Percentiles rank a stretch among this genome's conserved stretches.
Conservation (phyloP, 2,888 invertebrate genomes). For the Pelosia muscerda region DNA sequence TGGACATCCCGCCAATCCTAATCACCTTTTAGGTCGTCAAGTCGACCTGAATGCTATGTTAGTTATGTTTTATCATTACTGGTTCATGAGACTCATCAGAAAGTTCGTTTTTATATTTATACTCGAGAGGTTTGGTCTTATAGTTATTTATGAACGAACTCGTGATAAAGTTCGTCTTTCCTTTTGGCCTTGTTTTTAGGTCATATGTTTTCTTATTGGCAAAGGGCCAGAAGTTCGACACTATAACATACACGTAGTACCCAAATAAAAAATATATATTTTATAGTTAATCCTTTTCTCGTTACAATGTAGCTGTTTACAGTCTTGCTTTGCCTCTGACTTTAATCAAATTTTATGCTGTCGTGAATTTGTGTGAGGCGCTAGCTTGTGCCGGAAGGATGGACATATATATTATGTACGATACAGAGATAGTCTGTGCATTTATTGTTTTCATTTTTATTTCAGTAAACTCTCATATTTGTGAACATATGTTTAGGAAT, state of each 20-base stretch:
- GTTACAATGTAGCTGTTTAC: slow-evolving; percentile 15
- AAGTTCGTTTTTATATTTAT: too few relatives aligned
- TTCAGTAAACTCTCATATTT: neutral
- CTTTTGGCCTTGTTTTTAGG: slow-evolving; percentile 2
- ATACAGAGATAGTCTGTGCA: neutral
- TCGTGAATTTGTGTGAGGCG: slow-evolving; percentile 17
- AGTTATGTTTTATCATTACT: too few relatives aligned
- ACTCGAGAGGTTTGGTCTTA: too few relatives aligned
- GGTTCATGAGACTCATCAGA: too few relatives aligned
- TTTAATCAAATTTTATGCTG: slow-evolving; percentile 27
- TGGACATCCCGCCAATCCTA: too few relatives aligned
- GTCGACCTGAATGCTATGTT: too few relatives aligned
- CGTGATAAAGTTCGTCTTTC: neutral
- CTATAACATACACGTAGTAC: neutral
- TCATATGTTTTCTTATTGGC: slow-evolving; percentile 16
- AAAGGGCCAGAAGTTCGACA: slow-evolving; percentile 7
- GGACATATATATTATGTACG: slow-evolving; percentile 11
- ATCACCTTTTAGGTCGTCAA: too few relatives aligned
- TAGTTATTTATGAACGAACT: too few relatives aligned
- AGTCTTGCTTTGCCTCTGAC: slow-evolving; percentile 8
- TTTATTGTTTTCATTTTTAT: slow-evolving; percentile 10
- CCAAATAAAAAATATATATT: slow-evolving; percentile 14
- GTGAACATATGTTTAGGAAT: too few relatives aligned
- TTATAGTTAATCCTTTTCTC: slow-evolving; percentile 18
- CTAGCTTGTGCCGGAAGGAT: slow-evolving; percentile 14